These are phyloP conservation scores for Brotula barbata DNA, from an alignment of 2,797 vertebrate genomes.

Conservation along the genomic window DNA sequence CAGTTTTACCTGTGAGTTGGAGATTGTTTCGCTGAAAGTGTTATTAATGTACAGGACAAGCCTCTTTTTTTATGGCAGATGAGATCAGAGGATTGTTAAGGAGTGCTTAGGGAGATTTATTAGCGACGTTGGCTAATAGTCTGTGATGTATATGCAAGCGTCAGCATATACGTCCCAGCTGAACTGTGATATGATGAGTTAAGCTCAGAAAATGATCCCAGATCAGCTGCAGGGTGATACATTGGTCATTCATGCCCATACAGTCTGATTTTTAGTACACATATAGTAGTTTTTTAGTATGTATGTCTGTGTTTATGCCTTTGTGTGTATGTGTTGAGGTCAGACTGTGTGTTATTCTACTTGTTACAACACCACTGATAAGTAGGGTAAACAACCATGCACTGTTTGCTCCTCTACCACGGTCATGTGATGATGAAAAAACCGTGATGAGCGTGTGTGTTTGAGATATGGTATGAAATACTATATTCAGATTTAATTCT, in stretches of 20 bases:
- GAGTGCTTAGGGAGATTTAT: constrained; percentile 52
- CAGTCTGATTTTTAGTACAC: constrained; percentile 8
- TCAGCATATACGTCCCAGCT: constrained; percentile 12
- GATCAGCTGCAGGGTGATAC: not conserved
- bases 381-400: constrained; percentile 73
- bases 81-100: constrained; percentile 63
- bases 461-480: no score
- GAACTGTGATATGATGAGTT: not conserved
- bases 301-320: constrained; percentile 13
- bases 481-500: no score
- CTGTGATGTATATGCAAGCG: constrained; percentile 39
- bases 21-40: constrained; percentile 34
- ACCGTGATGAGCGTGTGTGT: constrained; percentile 44
- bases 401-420: constrained; percentile 66
- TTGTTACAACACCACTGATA: constrained; percentile 80
- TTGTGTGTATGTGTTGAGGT: constrained; percentile 50
- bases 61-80: constrained; percentile 57
- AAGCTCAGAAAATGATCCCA: constrained; percentile 9
- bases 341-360: constrained; percentile 66
- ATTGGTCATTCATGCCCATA: not conserved
- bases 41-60: constrained; percentile 48
- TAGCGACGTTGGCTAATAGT: constrained; percentile 36
- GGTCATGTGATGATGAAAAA: constrained; percentile 71
- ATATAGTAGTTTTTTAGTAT: constrained; percentile 30
- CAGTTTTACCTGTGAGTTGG: constrained; percentile 32